Conservation (phyloP, 2,113 vertebrate genomes). For the Mesoclemmys tuberculata region DNA sequence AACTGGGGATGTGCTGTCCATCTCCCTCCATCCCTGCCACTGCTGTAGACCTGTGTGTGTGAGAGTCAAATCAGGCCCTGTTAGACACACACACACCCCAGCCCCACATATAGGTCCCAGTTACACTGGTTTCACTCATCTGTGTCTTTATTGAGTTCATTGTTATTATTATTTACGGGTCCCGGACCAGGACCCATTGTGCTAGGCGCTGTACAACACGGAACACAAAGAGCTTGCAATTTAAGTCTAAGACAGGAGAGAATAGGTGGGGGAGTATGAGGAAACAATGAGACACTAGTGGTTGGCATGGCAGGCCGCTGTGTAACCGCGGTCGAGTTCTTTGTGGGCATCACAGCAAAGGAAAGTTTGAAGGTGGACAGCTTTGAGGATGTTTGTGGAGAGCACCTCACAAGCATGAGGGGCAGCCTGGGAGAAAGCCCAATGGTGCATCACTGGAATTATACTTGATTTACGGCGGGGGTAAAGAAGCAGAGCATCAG, state of each 20-base stretch:
- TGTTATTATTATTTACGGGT: neutral
- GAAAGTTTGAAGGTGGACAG: neutral
- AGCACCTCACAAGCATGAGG: neutral
- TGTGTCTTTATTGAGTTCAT: neutral
- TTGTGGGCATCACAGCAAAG: neutral
- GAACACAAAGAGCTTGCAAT: neutral
- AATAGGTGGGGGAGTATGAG: neutral
- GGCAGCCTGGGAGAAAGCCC: neutral
- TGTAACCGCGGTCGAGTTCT: neutral
- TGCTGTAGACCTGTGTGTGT: neutral
- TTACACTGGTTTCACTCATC: neutral
- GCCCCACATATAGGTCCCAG: no score
- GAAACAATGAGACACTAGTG: neutral
- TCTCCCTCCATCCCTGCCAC: neutral
- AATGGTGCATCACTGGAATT: neutral
- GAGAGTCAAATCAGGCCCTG: neutral
- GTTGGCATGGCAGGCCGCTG: neutral
- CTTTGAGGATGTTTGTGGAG: neutral
- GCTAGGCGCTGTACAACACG: neutral
- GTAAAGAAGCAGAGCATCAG: neutral
- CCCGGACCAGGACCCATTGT: neutral
- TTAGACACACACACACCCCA: no score
- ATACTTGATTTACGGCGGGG: neutral
- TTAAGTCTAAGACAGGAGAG: neutral
- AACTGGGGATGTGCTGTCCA: neutral